Evolutionary conservation across 2,888 invertebrate genomes (phyloP), one percentile per base, ranked within the genome.

Genomic region (Eristalis pertinax): DNA sequence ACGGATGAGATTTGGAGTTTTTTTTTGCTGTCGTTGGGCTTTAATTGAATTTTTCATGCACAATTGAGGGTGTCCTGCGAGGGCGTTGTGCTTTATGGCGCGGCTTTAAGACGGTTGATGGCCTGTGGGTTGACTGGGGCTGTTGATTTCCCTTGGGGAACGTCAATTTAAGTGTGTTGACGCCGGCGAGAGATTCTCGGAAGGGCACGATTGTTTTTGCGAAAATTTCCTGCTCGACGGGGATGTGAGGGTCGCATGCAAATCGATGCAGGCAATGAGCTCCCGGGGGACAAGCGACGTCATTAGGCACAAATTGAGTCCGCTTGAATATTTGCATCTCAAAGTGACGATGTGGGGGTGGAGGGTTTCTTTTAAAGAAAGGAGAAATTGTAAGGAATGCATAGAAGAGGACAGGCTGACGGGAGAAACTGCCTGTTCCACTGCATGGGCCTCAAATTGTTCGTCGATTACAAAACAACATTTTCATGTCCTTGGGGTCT

Each of bases 41-140:
- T 74, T 74, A 63, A 83, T 83, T 83, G 82, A 83, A 83, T 77
- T 83, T 83, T 82, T 69, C 77, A 58, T 73, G 72, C 77, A 68
- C 77, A 83, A 77, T 68, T 77, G 67, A 72, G 65, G 67, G 58
- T 22, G 62, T 41, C 41, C 56, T 67, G 76, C 65, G 67, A 29
- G 65, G 65, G 76, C 19, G 65, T 56, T 64, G 60, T 43, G 56
- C 50, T 75, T 74, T 76, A 65, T 70, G 56, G 43, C 68, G 63
- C 8, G 50, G 50, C 50, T 50, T 50, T 50, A 50, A 50, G 41
- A 65, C 60, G 24, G 22, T 35, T n/a, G 15, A 50, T 50, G 50
- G 19, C 19, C 19, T n/a, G 50, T 19, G 13, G 35, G 64, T 24
- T 67, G 22, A 13, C 70, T 64, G 24, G 24, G 41, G 63, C 67